These are phyloP conservation scores for Rhinolophus sinicus DNA, from an alignment of 2,113 vertebrate genomes.

Conservation along the genomic window DNA sequence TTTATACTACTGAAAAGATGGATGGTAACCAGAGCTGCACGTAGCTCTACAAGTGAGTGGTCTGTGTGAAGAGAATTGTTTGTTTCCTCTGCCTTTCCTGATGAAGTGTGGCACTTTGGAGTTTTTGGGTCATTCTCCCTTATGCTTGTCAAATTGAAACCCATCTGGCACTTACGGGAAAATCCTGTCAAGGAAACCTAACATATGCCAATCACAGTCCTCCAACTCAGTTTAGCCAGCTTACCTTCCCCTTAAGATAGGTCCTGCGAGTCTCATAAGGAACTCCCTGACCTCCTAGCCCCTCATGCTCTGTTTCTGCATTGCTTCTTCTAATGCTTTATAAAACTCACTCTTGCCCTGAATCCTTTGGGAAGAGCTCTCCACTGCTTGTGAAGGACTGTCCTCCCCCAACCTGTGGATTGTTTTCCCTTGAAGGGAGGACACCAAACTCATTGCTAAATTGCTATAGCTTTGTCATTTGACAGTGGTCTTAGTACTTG, in stretches of 20 bases:
- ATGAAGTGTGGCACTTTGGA: neutral
- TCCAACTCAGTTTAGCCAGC: neutral
- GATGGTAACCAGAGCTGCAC: neutral
- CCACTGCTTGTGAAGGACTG: neutral
- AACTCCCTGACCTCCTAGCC: neutral
- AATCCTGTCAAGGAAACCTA: neutral
- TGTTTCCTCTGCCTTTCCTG: neutral
- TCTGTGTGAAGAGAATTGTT: neutral
- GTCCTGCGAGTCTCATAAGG: neutral
- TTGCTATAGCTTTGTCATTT: neutral
- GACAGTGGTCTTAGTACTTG: neutral
- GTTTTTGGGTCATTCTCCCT: neutral
- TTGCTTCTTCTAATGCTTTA: neutral
- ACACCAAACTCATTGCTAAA: neutral
- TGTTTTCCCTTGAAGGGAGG: neutral
- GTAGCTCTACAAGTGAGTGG: neutral
- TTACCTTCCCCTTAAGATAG: neutral
- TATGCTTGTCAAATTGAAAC: neutral
- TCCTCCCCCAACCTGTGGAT: neutral
- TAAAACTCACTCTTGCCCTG: neutral
- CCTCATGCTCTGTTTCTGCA: neutral
- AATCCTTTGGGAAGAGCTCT: neutral
- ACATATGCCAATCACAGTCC: neutral
- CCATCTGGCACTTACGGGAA: neutral
- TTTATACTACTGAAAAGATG: neutral